Percentiles rank a stretch among this genome's conserved stretches.
Conservation (phyloP, 2,888 invertebrate species). For the Tipula lateralis region DNA sequence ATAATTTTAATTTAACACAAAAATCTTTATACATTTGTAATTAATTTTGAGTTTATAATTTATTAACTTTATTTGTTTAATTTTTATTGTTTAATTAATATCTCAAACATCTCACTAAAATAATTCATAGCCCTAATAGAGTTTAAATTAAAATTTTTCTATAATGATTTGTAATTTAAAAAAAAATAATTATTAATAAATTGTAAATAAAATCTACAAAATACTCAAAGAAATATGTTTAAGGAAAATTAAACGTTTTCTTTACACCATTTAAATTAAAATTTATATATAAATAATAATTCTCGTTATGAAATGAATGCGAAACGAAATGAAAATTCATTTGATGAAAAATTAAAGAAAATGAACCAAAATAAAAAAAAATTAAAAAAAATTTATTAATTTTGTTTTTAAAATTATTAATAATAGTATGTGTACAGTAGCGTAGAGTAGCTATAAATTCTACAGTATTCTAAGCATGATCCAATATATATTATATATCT, state of each 20-base stretch:
- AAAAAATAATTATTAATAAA: not conserved
- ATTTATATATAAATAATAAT: not conserved
- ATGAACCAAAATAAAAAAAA: constrained; percentile 2
- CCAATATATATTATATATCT: not conserved
- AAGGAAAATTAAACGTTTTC: not conserved
- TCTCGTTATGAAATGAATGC: not conserved
- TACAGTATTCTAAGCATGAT: constrained; percentile 24
- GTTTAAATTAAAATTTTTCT: not conserved
- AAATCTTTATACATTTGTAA: constrained; percentile 3
- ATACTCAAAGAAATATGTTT: not conserved
- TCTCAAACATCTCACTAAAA: constrained; percentile 14
- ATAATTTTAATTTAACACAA: constrained; percentile 20
- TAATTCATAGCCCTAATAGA: constrained; percentile 26
- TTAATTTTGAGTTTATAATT: not conserved
- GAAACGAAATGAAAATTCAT: not conserved
- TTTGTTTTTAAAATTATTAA: not conserved
- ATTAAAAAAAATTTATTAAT: not conserved
- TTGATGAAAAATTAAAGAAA: not conserved
- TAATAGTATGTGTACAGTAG: not conserved
- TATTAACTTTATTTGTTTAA: not conserved
- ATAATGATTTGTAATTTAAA: constrained; percentile 21
- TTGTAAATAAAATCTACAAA: constrained; percentile 20
- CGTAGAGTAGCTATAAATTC: not conserved
- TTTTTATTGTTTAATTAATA: not conserved
- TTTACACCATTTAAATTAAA: not conserved